Evolutionary conservation across 64 coral and sea anemone genomes (phyloP), one percentile per base, ranked within the genome.

Genomic region (Montipora cactus): DNA sequence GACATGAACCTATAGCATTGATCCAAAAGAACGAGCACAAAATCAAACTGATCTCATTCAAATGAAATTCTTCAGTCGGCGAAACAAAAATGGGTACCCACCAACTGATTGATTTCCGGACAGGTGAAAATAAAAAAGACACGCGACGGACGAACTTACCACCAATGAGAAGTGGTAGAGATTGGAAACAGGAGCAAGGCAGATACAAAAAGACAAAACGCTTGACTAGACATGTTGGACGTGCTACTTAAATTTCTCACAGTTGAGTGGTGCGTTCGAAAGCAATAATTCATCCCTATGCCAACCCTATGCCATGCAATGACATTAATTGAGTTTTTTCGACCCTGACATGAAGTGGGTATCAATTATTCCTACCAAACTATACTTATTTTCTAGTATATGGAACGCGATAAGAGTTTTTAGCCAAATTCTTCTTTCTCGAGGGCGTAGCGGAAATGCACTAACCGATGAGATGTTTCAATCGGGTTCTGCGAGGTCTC

Each of bases 1-100:
- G 98, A 99, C 92, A 99, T 99, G 21, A 90, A 99, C 98, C 98
- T 99, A 25, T 28, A 44, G 3, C 10, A 12, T 64, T 64, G 10
- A 64, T 64, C 14, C 61, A 64, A 64, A 77, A 47, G 78, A 57
- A 80, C 5, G 48, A 1, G 55, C 47, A 79, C 78, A 78, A 14
- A 90, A 22, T 1, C 48, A 58, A 80, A 44, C 28, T 37, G 28
- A 37, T 62, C 44, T 22, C 19, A 73, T 23, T 4, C n/a, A 28
- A 73, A 25, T 37, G 28, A 37, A 37, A 37, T 37, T 37, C 1
- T 37, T 37, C 28, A 67, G 4, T 72, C 2, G 7, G 8, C 23
- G 13, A 1, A 46, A 73, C 69, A 23, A 23, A 23, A 73, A 8
- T 5, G 21, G 44, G 69, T 8, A 73, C 25, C 4, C 25, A 14